These are phyloP conservation scores for Triplophysa dalaica DNA, from an alignment of 2,113 vertebrate genomes.

Conservation along the genomic window DNA sequence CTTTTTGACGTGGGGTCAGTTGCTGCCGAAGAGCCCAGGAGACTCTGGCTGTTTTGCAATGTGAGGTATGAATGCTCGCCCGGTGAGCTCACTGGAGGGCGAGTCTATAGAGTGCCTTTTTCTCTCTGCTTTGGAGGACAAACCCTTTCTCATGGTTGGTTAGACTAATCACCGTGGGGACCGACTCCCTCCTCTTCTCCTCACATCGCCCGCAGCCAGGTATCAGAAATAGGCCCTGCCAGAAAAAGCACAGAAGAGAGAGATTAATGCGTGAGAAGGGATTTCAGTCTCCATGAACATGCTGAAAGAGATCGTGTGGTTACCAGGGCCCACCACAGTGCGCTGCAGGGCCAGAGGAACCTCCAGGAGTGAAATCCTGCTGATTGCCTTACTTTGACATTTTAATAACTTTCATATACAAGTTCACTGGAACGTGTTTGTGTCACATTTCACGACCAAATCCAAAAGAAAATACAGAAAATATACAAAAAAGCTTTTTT, in stretches of 20 bases:
- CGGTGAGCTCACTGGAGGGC: slow-evolving; percentile 59
- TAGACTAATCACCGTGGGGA: slow-evolving; percentile 70
- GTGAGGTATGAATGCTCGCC: slow-evolving; percentile 61
- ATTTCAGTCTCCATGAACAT: slow-evolving; percentile 5
- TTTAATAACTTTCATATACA: not conserved
- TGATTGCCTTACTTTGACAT: slow-evolving; percentile 39
- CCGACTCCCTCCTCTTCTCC: slow-evolving; percentile 42
- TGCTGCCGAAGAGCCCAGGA: slow-evolving; percentile 56
- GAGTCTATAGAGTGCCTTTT: slow-evolving; percentile 38
- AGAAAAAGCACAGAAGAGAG: slow-evolving; percentile 18
- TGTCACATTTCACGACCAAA: not conserved
- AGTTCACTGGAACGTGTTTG: not conserved
- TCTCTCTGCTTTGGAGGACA: slow-evolving; percentile 62
- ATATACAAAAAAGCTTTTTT: too few species aligned
- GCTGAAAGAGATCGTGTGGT: slow-evolving; percentile 35
- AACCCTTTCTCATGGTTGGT: slow-evolving; percentile 65
- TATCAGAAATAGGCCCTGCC: slow-evolving; percentile 51
- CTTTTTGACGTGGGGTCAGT: slow-evolving; percentile 64
- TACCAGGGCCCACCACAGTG: slow-evolving; percentile 29
- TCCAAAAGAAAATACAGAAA: not conserved
- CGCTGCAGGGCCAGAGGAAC: slow-evolving; percentile 35
- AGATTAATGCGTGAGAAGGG: slow-evolving; percentile 13
- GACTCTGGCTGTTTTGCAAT: slow-evolving; percentile 61
- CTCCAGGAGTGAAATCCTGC: slow-evolving; percentile 24
- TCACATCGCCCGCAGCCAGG: slow-evolving; percentile 41